phyloP scores from a whole-genome alignment of 2,888 invertebrate species.

The Cordilura impudica region DNA sequence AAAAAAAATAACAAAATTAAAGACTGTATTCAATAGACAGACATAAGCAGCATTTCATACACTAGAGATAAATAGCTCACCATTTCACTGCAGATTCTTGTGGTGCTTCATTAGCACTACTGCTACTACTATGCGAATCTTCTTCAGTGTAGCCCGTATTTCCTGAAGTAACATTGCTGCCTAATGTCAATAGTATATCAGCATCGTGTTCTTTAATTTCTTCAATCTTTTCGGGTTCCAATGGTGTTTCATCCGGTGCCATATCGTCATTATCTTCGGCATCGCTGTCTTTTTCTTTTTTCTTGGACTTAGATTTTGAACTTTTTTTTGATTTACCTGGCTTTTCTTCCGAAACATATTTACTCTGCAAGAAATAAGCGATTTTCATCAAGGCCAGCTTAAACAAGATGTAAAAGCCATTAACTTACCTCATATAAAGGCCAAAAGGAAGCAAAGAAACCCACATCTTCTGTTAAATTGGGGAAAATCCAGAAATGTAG shows the following conservation, averaged over 20 bases:
- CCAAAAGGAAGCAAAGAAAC: slow-evolving; percentile 99
- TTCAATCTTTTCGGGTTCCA: slow-evolving; percentile 75
- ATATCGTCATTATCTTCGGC: slow-evolving; percentile 86
- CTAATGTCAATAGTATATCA: slow-evolving; percentile 72
- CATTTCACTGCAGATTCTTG: slow-evolving; percentile 71
- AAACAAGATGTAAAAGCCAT: not conserved
- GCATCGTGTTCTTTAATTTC: slow-evolving; percentile 76
- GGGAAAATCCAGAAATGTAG: slow-evolving; percentile 99
- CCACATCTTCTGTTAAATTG: slow-evolving; percentile 99
- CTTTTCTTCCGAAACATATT: slow-evolving; percentile 84
- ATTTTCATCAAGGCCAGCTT: not conserved
- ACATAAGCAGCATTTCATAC: no score
- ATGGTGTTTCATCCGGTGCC: slow-evolving; percentile 72
- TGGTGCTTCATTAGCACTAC: slow-evolving; percentile 64
- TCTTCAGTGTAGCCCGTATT: slow-evolving; percentile 59
- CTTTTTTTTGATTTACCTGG: slow-evolving; percentile 78
- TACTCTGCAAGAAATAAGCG: slow-evolving; percentile 79
- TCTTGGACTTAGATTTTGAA: slow-evolving; percentile 80
- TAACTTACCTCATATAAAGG: slow-evolving; percentile 90
- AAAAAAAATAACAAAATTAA: no score
- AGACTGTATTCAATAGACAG: no score
- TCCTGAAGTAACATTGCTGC: slow-evolving; percentile 68
- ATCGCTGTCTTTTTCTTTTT: slow-evolving; percentile 85
- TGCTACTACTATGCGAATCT: slow-evolving; percentile 64
- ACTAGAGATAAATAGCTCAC: slow-evolving; percentile 72